A percentile compares a stretch with the other conserved stretches of the same genome.
These are phyloP conservation scores for Clarias magur DNA, from an alignment of 2,113 vertebrate genomes.

Conservation along the genomic window DNA sequence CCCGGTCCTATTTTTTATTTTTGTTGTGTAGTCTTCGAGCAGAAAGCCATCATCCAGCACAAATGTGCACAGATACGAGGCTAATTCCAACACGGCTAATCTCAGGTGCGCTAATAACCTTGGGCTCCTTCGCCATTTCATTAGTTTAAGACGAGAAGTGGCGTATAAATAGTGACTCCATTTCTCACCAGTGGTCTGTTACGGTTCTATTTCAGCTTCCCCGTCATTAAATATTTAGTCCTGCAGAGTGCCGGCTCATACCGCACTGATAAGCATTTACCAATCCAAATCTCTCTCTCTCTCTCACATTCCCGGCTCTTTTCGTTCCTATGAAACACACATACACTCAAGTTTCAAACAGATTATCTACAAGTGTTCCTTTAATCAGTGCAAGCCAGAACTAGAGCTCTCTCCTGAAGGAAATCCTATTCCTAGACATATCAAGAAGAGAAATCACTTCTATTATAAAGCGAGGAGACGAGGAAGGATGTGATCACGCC, in stretches of 20 bases:
- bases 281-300: constrained; percentile 61
- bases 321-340: constrained; percentile 15
- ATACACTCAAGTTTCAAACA: constrained; percentile 60
- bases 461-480: constrained; percentile 48
- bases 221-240: constrained; percentile 79
- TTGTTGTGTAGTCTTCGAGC: no score
- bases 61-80: constrained; percentile 46
- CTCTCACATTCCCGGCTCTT: constrained; percentile 9
- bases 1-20: neutral
- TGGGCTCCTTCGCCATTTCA: constrained; percentile 73
- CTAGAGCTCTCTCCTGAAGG: constrained; percentile 62
- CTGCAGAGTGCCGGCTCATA: constrained; percentile 63
- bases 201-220: constrained; percentile 72
- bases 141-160: constrained; percentile 65
- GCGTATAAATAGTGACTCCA: constrained; percentile 70
- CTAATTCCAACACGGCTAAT: constrained; percentile 61
- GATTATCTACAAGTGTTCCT: constrained; percentile 73
- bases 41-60: constrained; percentile 12
- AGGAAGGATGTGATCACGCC: constrained; percentile 55
- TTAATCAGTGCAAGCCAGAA: constrained; percentile 72
- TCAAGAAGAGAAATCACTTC: constrained; percentile 70
- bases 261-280: constrained; percentile 71
- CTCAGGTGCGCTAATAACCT: constrained; percentile 76
- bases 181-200: constrained; percentile 70
- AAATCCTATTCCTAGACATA: constrained; percentile 68